Conservation (phyloP, 2,113 vertebrate genomes). For the Apus apus region DNA sequence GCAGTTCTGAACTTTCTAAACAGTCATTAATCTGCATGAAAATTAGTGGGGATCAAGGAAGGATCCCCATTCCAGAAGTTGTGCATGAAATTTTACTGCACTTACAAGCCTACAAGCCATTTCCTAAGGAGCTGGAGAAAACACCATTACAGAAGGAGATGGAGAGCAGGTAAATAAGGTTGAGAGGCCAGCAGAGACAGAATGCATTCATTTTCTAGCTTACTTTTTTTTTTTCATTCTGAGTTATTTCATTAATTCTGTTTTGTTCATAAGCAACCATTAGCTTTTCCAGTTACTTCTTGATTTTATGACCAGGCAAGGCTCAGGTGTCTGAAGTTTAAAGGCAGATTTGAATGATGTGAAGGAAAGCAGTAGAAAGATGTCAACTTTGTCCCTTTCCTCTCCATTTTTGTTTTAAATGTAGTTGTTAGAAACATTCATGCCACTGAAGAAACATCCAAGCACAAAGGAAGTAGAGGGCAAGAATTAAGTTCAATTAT, state of each 20-base stretch:
- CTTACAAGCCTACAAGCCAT: background rate
- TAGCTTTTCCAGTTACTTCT: background rate
- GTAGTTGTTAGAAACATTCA: background rate
- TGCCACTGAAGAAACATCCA: background rate
- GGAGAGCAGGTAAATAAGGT: background rate
- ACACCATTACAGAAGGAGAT: background rate
- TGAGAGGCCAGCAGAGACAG: background rate
- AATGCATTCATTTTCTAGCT: background rate
- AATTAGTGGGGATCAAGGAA: background rate
- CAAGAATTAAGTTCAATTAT: background rate
- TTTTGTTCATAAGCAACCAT: background rate
- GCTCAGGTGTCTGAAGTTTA: background rate
- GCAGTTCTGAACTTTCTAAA: slow-evolving; percentile 9
- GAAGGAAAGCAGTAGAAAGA: background rate
- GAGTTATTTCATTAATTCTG: background rate
- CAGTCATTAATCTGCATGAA: background rate
- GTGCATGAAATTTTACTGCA: background rate
- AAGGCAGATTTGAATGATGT: background rate
- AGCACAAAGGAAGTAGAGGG: background rate
- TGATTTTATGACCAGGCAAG: background rate
- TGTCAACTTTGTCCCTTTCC: background rate
- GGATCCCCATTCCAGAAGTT: background rate
- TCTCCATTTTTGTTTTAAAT: background rate
- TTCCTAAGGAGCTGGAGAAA: background rate
- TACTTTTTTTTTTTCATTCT: background rate